Base-by-base conservation (phyloP, 2,113 vertebrate species). In the Bungarus multicinctus region DNA sequence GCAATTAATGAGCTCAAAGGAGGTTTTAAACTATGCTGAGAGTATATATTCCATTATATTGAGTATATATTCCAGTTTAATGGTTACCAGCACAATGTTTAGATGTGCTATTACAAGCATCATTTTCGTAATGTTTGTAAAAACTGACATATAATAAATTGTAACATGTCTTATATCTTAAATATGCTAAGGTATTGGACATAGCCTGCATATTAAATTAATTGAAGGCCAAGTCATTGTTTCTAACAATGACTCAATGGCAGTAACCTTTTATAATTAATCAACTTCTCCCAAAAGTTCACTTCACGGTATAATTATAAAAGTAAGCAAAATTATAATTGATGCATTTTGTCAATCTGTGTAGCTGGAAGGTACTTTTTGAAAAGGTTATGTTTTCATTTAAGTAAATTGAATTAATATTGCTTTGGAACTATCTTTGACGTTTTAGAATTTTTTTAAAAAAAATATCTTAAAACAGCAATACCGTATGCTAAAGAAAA, bases 371-470 rank as follows among this genome's bases (percentile, higher is more conserved):
- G 98, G 98, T 98, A 97, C 96, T 98, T 97, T 98, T 96, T 95
- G 95, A 98, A 93, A 98, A 98, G 98, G 97, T 98, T 98, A 98
- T 97, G 96, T 97, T 95, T 98, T 98, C 97, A 96, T 98, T 97
- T 43, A 81, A 94, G 93, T 97, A 97, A 98, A 98, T 97, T 95
- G 97, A 98, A 94, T 97, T 98, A 98, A 97, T 97, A 97, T 93
- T 94, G 93, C 50, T 97, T 97, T 93, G 96, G 96, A 92, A 93
- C 96, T 92, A 93, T 96, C 95, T 97, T 98, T 97, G 91, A 94
- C 91, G 94, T 95, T 91, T 91, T 89, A 94, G 18, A 90, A 93
- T 94, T 95, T 94, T 92, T 87, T 94, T 95, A 95, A 97, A 95
- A 95, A 97, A 81, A 50, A 50, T 3, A 81, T 22, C 93, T 94